These are phyloP conservation scores for Calycopis cecrops DNA, from an alignment of 1,140 invertebrate genomes.

Conservation along the genomic window DNA sequence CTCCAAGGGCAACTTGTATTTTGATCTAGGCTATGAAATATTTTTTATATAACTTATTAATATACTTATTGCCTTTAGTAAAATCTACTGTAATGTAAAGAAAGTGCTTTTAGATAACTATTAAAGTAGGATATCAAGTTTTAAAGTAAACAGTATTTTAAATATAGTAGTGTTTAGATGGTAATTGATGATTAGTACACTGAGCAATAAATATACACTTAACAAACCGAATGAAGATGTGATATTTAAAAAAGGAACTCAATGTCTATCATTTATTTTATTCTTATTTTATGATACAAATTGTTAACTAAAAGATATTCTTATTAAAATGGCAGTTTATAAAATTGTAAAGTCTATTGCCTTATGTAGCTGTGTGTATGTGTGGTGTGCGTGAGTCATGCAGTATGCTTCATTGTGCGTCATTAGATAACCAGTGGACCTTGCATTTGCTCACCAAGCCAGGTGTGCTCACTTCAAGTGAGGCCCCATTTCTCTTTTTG, in stretches of 20 bases:
- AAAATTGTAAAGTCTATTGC: slow-evolving; percentile 22
- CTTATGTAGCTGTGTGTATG: slow-evolving; percentile 29
- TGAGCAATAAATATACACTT: too few species aligned
- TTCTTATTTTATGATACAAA: not conserved
- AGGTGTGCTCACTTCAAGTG: too few species aligned
- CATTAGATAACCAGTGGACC: too few species aligned
- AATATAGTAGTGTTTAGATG: not conserved
- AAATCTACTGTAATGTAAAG: not conserved
- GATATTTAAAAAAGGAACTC: too few species aligned
- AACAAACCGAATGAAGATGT: too few species aligned
- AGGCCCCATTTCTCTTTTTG: too few species aligned
- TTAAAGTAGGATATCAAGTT: not conserved
- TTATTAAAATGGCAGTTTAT: slow-evolving; percentile 23
- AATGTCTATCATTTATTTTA: not conserved
- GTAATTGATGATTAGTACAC: not conserved
- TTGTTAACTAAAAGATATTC: slow-evolving; percentile 22
- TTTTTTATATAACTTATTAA: slow-evolving; percentile 7
- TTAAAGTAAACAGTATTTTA: slow-evolving; percentile 8
- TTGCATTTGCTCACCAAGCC: too few species aligned
- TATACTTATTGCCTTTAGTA: slow-evolving; percentile 3
- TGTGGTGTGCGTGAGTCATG: slow-evolving; percentile 13
- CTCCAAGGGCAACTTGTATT: not conserved
- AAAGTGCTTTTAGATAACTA: slow-evolving; percentile 9
- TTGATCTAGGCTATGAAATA: slow-evolving; percentile 2
- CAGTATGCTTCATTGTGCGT: not conserved